phyloP scores from a whole-genome alignment of 2,797 vertebrate genomes.

The Enoplosus armatus region DNA sequence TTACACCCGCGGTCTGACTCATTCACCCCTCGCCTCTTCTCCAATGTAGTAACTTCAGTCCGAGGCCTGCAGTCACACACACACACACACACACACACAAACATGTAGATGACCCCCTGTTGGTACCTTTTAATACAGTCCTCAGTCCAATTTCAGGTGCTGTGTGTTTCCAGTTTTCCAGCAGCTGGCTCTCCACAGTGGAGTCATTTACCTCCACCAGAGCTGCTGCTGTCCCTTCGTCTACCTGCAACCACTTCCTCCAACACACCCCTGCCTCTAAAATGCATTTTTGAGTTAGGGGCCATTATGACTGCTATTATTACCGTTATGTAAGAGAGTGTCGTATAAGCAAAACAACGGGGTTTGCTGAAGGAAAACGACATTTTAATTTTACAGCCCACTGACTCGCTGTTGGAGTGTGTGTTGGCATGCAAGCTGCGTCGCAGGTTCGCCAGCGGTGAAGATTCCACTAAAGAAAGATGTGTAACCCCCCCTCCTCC shows the following conservation, averaged over 20 bases:
- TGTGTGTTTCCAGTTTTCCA: conserved; percentile 54
- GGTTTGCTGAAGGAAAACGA: conserved; percentile 76
- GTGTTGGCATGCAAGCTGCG: conserved; percentile 64
- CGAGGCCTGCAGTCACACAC: conserved; percentile 8
- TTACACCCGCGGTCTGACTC: conserved; percentile 61
- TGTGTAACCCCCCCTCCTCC: conserved; percentile 10
- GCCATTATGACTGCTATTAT: conserved; percentile 77
- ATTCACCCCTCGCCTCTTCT: conserved; percentile 27
- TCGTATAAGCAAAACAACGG: conserved; percentile 77
- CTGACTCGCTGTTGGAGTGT: conserved; percentile 78
- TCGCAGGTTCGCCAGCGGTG: conserved; percentile 60
- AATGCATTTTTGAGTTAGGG: conserved; percentile 75
- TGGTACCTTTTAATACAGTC: conserved; percentile 47
- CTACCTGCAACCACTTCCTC: conserved; percentile 48
- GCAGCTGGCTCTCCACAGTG: conserved; percentile 45
- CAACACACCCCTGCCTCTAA: conserved; percentile 51
- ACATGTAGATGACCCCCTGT: conserved; percentile 51
- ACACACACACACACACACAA: not conserved
- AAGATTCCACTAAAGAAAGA: conserved; percentile 60
- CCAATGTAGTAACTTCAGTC: conserved; percentile 27
- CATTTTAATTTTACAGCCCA: conserved; percentile 89
- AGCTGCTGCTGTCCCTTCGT: conserved; percentile 2
- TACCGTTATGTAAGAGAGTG: conserved; percentile 77
- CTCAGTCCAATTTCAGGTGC: conserved; percentile 55
- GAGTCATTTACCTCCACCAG: conserved; percentile 70